Conservation (phyloP, 2,888 invertebrate genomes). For the Spialia ferax region DNA sequence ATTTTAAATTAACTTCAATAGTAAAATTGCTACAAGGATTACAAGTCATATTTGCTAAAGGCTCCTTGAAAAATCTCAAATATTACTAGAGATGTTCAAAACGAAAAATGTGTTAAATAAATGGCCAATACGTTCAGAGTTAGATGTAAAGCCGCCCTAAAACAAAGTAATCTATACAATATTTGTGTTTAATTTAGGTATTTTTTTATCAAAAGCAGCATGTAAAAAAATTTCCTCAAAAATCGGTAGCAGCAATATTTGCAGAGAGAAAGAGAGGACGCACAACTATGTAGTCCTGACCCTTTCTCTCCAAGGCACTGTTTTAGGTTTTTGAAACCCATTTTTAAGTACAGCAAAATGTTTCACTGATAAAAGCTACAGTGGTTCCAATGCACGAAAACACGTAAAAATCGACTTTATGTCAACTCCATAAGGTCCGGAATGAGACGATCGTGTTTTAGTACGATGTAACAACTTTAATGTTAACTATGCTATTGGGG, state of each 20-base stretch:
- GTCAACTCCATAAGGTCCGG: neutral
- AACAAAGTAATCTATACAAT: neutral
- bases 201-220: slow-evolving; percentile 36
- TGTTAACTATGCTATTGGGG: slow-evolving; percentile 23
- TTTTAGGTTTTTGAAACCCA: slow-evolving; percentile 39
- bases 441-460: neutral
- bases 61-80: too few species aligned
- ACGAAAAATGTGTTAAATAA: too few species aligned
- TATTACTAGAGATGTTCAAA: too few species aligned
- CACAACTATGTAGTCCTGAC: slow-evolving; percentile 33
- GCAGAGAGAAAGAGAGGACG: slow-evolving; percentile 44
- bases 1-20: too few species aligned
- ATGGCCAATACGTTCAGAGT: too few species aligned
- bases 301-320: slow-evolving; percentile 46
- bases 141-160: neutral
- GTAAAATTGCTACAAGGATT: too few species aligned
- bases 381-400: slow-evolving; percentile 25
- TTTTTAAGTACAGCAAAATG: slow-evolving; percentile 27
- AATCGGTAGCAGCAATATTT: slow-evolving; percentile 43
- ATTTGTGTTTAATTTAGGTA: slow-evolving; percentile 14
- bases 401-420: neutral
- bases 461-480: slow-evolving; percentile 21
- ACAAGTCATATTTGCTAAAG: too few species aligned
- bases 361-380: slow-evolving; percentile 34
- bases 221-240: slow-evolving; percentile 29